Percentiles rank a stretch among this genome's conserved stretches.
Evolutionary conservation across 2,888 invertebrate species (phyloP).

Genomic region (Metallyticus violacea): DNA sequence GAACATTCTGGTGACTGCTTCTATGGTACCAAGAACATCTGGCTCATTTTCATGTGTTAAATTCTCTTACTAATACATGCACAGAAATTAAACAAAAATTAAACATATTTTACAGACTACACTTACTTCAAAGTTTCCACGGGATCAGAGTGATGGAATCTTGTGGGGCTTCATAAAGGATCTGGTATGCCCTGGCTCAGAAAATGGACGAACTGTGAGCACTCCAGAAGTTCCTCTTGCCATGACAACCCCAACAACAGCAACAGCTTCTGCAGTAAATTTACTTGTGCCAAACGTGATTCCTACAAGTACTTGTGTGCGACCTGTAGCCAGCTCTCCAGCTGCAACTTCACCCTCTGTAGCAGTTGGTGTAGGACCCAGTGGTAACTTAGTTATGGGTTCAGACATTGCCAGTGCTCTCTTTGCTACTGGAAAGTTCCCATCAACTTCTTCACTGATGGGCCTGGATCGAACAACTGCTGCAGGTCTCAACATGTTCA

Average conservation of each 20-base stretch:
- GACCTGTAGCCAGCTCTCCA: background rate
- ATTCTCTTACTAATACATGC: too few relatives aligned
- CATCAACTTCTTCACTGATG: constrained; percentile 40
- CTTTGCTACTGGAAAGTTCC: constrained; percentile 64
- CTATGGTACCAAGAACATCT: too few relatives aligned
- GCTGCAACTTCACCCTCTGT: background rate
- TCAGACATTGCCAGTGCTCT: constrained; percentile 64
- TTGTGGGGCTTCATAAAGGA: constrained; percentile 79
- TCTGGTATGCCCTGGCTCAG: constrained; percentile 67
- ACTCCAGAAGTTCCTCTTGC: constrained; percentile 20
- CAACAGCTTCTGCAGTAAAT: constrained; percentile 36
- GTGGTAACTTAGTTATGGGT: constrained; percentile 30
- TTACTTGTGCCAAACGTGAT: constrained; percentile 46
- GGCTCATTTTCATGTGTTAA: too few relatives aligned
- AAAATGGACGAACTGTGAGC: constrained; percentile 23
- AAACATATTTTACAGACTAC: constrained; percentile 58
- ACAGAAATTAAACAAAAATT: too few relatives aligned
- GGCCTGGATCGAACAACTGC: constrained; percentile 31
- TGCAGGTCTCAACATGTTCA: constrained; percentile 61
- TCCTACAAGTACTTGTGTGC: constrained; percentile 40
- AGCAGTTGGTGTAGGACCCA: background rate
- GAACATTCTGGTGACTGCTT: too few relatives aligned
- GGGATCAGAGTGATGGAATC: constrained; percentile 71
- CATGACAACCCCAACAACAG: constrained; percentile 11
- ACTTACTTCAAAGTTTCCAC: constrained; percentile 75